Evolutionary conservation across 92 coral and sea anemone genomes (phyloP), one percentile per base, ranked within the genome.

Genomic region (Parazoanthus atlanticus): DNA sequence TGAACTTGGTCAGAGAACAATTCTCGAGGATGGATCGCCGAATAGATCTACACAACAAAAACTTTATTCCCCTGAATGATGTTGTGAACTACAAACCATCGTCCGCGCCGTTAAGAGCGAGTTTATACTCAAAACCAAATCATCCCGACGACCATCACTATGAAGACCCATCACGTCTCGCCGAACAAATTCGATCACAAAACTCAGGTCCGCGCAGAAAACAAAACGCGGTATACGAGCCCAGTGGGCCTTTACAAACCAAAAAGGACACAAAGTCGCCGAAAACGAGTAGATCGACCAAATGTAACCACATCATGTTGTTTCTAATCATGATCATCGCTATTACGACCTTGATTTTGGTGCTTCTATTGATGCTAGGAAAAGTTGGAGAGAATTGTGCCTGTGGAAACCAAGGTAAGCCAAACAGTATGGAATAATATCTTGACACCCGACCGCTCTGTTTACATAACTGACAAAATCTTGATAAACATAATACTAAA

Each of bases 161-260:
- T 29, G 87, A 84, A 67, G 87, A 84, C 36, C 78, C 87, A 0
- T 13, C 40, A 19, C 25, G 28, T 46, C 79, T 84, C 36, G 87
- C 87, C 15, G 28, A 84, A 26, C 87, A 84, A 52, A 84, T 71
- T 43, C 31, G 23, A 7, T 84, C 79, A 10, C 87, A 78, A 28
- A 84, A 46, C 25, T n/a, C 78, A 3, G 87, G 87, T 70, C 66
- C 87, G 67, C 74, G 87, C 32, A 43, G 74, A 47, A 84, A 84
- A 30, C 30, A 43, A 12, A 84, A 84, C 29, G 79, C 30, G 0
- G 46, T 69, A 0, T 84, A 84, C 25, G 87, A 84, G 16, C 41
- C 87, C 0, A 84, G 78, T 84, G 67, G 43, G 13, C 87, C 78
- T 7, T 32, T 84, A 21, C 61, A 49, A 23, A 21, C 41, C 8